Conservation (phyloP, 1,140 invertebrate genomes). For the Tetraneura akinire region DNA sequence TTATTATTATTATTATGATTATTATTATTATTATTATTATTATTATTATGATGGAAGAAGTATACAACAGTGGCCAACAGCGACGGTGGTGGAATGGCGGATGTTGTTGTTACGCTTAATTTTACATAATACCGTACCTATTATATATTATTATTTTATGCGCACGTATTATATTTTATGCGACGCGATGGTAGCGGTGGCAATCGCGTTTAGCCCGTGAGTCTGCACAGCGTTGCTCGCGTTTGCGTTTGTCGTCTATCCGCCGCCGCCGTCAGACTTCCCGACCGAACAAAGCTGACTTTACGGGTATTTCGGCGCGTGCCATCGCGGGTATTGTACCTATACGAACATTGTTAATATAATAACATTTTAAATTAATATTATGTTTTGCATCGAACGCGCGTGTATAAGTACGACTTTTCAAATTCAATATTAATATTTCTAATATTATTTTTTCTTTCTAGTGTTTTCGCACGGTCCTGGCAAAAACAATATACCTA, state of each 20-base stretch:
- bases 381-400: too few species aligned
- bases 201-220: background rate
- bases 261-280: background rate
- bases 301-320: background rate
- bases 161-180: too few species aligned
- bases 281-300: background rate
- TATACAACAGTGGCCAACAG: too few species aligned
- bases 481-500: too few species aligned
- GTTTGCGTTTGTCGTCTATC: background rate
- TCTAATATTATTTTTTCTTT: background rate
- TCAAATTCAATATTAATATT: too few species aligned
- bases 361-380: too few species aligned
- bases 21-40: too few species aligned
- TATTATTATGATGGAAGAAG: background rate
- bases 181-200: constrained; percentile 11
- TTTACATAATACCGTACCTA: too few species aligned
- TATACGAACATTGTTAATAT: too few species aligned
- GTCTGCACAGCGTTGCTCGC: background rate
- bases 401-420: too few species aligned
- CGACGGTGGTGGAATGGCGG: background rate
- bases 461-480: too few species aligned
- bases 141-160: background rate
- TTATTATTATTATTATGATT: too few species aligned
- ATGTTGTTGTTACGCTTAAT: constrained; percentile 37
- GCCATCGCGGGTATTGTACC: background rate